Evolutionary conservation across 2,888 invertebrate species (phyloP), one percentile per base, ranked within the genome.

Genomic region (Chrysotoxum bicinctum): DNA sequence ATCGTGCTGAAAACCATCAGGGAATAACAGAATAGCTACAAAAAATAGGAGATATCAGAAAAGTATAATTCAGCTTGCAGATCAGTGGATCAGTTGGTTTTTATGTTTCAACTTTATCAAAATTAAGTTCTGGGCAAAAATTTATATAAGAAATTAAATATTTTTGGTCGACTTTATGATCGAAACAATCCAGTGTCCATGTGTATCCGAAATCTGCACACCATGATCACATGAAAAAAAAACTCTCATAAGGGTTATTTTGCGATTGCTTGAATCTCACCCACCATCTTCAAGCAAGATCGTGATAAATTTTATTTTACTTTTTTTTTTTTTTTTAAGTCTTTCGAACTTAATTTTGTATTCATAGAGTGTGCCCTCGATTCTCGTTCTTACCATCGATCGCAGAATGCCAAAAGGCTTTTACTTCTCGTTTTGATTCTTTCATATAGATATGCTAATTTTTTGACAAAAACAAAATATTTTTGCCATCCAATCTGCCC

Each of bases 331-430:
- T 14, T 3, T 45, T 45, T 45, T 14, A 64, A 73, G 79, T 84
- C 76, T 84, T 40, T 76, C 84, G 80, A 81, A 81, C 85, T 76
- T 80, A 52, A 76, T 85, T 85, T 81, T 56, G 85, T 81, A 85
- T 85, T 76, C 85, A 76, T 21, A 68, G 12, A 72, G 72, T 81
- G 76, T 76, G 72, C 64, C 76, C 85, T 54, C 76, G 66, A 84
- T 75, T 75, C 74, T 26, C 10, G 68, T 40, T 66, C 50, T 50
- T 35, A 12, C 56, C 45, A 10, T 48, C 48, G 16, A 19, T 60
- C 56, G 35, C 43, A 52, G 72, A 77, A 73, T 77, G 72, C 64
- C 70, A 72, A 82, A 70, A 68, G 35, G 45, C 26, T 50, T 58
- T 26, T 66, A 48, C 45, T 40, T 66, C 30, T 62, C 37, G n/a